phyloP scores from a whole-genome alignment of 2,888 invertebrate species.

The Scaptomyza parva region DNA sequence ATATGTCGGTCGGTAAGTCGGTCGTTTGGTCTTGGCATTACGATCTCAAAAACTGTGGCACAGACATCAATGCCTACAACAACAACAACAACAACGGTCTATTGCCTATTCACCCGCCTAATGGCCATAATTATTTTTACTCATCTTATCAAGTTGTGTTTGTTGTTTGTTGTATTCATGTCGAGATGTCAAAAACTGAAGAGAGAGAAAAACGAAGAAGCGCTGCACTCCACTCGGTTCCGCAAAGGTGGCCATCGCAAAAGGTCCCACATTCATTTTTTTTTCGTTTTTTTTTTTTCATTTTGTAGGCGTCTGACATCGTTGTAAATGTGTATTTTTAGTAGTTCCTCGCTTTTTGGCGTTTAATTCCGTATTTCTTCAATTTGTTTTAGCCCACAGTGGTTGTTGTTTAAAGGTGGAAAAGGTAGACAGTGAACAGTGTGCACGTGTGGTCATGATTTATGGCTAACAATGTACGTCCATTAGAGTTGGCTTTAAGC shows the following conservation, averaged over 20 bases:
- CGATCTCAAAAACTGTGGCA: conserved; percentile 11
- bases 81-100: conserved; percentile 20
- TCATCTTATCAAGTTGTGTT: conserved; percentile 65
- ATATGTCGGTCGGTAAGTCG: too few relatives aligned
- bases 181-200: conserved; percentile 49
- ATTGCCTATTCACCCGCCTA: conserved; percentile 65
- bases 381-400: too few relatives aligned
- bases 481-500: conserved; percentile 74
- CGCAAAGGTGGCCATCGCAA: conserved; percentile 62
- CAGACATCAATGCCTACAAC: conserved; percentile 9
- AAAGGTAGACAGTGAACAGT: conserved; percentile 42
- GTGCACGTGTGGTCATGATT: conserved; percentile 73
- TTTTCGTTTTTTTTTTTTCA: too few relatives aligned
- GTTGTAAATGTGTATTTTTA: conserved; percentile 51
- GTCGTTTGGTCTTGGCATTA: conserved; percentile 14
- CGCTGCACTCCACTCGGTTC: conserved; percentile 54
- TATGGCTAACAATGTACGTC: conserved; percentile 75
- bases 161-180: conserved; percentile 20
- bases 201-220: conserved; percentile 18
- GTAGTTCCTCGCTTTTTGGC: conserved; percentile 44
- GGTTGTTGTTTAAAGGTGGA: conserved; percentile 11
- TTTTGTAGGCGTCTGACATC: conserved; percentile 71
- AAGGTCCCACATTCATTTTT: conserved; percentile 66
- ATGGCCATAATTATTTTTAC: conserved; percentile 77
- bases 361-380: conserved; percentile 64